These are phyloP conservation scores for Tetranychus cinnabarinus DNA, from an alignment of 1,140 invertebrate genomes.

Conservation along the genomic window DNA sequence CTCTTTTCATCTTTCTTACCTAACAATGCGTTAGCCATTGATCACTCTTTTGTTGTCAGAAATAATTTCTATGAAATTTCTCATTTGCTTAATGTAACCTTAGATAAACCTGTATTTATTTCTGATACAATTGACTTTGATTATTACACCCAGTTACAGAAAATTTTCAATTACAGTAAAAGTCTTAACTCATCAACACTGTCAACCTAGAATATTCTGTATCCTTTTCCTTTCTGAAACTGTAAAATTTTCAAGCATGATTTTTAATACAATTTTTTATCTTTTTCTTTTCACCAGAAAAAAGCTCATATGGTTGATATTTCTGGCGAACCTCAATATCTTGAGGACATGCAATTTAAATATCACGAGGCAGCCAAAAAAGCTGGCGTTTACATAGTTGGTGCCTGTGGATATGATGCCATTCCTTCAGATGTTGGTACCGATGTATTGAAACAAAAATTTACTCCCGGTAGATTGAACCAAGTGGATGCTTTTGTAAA, in stretches of 20 bases:
- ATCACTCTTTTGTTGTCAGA: too few species aligned
- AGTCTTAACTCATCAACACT: too few species aligned
- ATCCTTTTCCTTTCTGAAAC: neutral
- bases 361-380: conserved; percentile 51
- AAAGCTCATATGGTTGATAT: conserved; percentile 71
- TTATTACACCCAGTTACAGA: too few species aligned
- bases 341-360: conserved; percentile 57
- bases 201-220: too few species aligned
- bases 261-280: neutral
- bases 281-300: neutral
- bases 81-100: too few species aligned
- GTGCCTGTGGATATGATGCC: conserved; percentile 46
- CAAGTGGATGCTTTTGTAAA: conserved; percentile 5
- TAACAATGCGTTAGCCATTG: too few species aligned
- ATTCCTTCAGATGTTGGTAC: conserved; percentile 62
- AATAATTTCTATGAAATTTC: too few species aligned
- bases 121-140: too few species aligned
- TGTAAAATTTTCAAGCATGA: neutral
- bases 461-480: conserved; percentile 2
- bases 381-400: conserved; percentile 52
- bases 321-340: conserved; percentile 58
- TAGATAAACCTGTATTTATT: too few species aligned
- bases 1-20: too few species aligned
- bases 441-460: conserved; percentile 9
- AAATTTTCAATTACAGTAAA: too few species aligned